Conservation (phyloP, 2,888 invertebrate genomes). For the Beris chalybata region DNA sequence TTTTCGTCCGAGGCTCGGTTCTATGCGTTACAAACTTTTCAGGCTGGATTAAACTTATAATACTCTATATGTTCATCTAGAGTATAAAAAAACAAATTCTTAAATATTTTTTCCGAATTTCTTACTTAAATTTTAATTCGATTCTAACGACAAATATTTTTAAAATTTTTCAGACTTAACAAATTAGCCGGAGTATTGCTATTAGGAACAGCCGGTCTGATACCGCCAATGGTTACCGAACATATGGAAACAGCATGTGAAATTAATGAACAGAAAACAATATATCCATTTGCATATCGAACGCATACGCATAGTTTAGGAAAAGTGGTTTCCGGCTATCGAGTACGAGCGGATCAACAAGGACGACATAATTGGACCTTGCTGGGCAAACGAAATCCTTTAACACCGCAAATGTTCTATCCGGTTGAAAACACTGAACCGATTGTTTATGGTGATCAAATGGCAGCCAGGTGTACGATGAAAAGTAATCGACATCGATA, state of each 20-base stretch:
- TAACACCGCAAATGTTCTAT: slow-evolving; percentile 94
- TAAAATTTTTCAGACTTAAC: slow-evolving; percentile 62
- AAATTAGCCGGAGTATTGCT: slow-evolving; percentile 91
- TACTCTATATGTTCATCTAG: no score
- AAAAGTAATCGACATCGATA: slow-evolving; percentile 66
- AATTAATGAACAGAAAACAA: slow-evolving; percentile 74
- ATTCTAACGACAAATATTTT: not conserved
- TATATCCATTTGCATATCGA: slow-evolving; percentile 94
- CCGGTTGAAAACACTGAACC: slow-evolving; percentile 68
- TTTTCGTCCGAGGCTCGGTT: no score
- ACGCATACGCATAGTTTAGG: slow-evolving; percentile 92
- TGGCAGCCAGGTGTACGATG: slow-evolving; percentile 94
- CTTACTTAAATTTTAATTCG: no score
- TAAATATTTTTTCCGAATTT: no score
- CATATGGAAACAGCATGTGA: slow-evolving; percentile 92
- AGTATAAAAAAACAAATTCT: no score
- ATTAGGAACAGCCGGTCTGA: slow-evolving; percentile 82
- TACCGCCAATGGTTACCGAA: slow-evolving; percentile 69
- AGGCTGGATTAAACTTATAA: no score
- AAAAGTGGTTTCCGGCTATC: slow-evolving; percentile 82
- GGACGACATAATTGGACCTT: slow-evolving; percentile 75
- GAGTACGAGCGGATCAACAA: slow-evolving; percentile 61
- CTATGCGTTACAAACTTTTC: no score
- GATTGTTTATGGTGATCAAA: slow-evolving; percentile 69
- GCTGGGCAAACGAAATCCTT: slow-evolving; percentile 83